phyloP scores from a whole-genome alignment of 1,140 invertebrate species.

The Eulimnadia texana region DNA sequence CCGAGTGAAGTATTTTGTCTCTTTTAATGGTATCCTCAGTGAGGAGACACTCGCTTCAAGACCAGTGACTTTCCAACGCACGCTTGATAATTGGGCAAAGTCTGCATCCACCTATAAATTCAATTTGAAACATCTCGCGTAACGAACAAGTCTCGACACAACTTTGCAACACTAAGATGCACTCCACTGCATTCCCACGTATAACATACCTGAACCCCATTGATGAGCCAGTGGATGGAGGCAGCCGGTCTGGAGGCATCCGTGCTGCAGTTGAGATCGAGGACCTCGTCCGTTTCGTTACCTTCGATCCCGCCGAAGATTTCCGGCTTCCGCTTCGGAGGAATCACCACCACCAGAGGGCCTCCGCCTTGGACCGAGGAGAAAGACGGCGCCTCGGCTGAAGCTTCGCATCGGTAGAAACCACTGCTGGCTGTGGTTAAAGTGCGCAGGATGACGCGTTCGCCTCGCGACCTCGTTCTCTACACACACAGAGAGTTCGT shows the following conservation, averaged over 20 bases:
- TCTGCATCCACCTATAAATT: not conserved
- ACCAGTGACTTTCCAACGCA: not conserved
- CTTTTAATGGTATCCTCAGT: not conserved
- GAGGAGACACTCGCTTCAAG: not conserved
- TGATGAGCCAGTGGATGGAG: constrained; percentile 11
- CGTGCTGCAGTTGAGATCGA: constrained; percentile 11
- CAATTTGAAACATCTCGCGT: no score
- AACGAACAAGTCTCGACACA: no score
- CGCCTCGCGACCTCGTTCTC: not conserved
- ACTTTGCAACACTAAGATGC: no score
- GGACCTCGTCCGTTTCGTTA: not conserved
- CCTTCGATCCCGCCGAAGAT: constrained; percentile 2
- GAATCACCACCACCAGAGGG: constrained; percentile 4
- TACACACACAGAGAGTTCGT: no score
- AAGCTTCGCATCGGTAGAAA: constrained; percentile 14
- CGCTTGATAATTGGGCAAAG: not conserved
- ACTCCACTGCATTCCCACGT: no score
- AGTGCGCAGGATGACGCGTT: constrained; percentile 6
- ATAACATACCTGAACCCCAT: constrained; percentile 8
- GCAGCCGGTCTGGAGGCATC: constrained; percentile 13
- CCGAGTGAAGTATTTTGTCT: not conserved
- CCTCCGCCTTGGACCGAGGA: constrained; percentile 9
- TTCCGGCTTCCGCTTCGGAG: constrained; percentile 2
- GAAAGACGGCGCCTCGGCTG: constrained; percentile 6
- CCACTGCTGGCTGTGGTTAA: constrained; percentile 3